These are phyloP conservation scores for Micrastur ruficollis DNA, from an alignment of 2,797 vertebrate genomes.

Conservation along the genomic window DNA sequence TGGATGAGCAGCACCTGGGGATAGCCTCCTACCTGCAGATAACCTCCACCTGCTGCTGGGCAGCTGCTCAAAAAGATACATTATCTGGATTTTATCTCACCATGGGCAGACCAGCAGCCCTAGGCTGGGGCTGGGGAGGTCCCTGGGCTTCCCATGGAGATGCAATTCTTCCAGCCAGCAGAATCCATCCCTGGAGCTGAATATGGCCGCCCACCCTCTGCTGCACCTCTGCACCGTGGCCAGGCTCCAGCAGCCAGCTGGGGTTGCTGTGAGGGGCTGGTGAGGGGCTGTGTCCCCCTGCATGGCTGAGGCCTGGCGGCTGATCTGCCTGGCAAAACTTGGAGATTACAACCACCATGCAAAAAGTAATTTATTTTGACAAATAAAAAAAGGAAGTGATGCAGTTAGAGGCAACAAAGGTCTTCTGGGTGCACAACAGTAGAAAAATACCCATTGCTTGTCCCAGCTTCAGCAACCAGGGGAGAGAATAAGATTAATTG, in stretches of 20 bases:
- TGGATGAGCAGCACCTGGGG: background rate
- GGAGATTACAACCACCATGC: background rate
- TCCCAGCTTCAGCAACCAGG: background rate
- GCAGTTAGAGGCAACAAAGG: background rate
- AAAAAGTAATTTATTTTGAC: background rate
- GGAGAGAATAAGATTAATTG: background rate
- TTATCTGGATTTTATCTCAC: background rate
- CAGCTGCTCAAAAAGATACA: background rate
- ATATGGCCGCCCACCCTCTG: fast-evolving
- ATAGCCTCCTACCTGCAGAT: too few species aligned
- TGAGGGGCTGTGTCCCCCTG: background rate
- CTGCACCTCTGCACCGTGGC: fast-evolving
- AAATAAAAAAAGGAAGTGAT: background rate
- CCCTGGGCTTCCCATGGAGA: background rate
- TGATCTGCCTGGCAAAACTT: background rate
- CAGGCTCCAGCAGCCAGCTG: background rate
- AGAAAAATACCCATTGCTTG: background rate
- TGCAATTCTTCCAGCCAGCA: background rate
- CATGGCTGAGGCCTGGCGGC: fast-evolving
- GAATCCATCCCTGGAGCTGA: background rate
- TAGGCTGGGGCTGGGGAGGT: background rate
- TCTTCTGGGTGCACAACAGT: background rate
- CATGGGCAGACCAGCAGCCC: background rate
- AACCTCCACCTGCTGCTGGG: background rate
- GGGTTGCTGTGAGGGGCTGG: background rate